phyloP scores from a whole-genome alignment of 2,113 vertebrate genomes.

The Heliornis fulica region DNA sequence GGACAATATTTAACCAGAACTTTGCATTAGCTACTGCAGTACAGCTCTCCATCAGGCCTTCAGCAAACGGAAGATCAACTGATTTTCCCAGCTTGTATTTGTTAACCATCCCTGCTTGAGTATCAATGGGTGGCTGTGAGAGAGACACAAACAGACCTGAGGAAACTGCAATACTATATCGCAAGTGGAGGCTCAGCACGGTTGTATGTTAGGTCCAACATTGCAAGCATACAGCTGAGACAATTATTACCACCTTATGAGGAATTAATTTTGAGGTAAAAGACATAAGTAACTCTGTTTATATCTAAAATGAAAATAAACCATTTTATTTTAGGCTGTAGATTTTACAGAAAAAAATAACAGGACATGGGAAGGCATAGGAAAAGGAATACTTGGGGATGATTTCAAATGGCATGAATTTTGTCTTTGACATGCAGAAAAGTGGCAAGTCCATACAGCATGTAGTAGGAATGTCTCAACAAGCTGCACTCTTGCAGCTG shows the following conservation, averaged over 20 bases:
- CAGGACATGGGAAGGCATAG: neutral
- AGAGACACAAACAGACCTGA: neutral
- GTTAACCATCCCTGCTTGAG: constrained; percentile 58
- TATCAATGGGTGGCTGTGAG: constrained; percentile 8
- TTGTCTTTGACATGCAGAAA: neutral
- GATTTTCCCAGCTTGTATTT: constrained; percentile 68
- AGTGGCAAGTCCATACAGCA: neutral
- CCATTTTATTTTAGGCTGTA: neutral
- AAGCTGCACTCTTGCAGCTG: neutral
- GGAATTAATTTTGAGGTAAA: neutral
- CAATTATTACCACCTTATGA: neutral
- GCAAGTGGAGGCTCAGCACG: neutral
- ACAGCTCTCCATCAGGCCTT: constrained; percentile 74
- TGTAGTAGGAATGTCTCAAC: neutral
- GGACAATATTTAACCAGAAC: constrained; percentile 99
- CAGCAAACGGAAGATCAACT: constrained; percentile 73
- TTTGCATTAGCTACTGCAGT: constrained; percentile 84
- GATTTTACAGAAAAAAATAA: neutral
- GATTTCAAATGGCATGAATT: neutral
- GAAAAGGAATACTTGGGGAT: neutral
- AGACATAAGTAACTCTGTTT: neutral
- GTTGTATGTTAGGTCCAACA: neutral
- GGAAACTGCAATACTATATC: neutral
- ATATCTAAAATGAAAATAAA: neutral
- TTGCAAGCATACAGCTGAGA: neutral